Evolutionary conservation across 1,140 invertebrate genomes (phyloP), one percentile per base, ranked within the genome.

Genomic region (Popillia japonica): DNA sequence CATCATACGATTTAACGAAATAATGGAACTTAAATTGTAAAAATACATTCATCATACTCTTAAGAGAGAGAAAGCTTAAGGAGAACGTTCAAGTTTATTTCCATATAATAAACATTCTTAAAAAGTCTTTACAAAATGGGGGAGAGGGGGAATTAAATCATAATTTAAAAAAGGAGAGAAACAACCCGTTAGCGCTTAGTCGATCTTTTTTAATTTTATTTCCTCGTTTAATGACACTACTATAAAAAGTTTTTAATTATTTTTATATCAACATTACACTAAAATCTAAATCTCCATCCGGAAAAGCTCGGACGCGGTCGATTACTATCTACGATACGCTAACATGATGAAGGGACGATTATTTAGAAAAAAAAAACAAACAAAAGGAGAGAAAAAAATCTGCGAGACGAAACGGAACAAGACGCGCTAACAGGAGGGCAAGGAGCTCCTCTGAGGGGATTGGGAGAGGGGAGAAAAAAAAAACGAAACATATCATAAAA

Each of bases 1-100:
- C 27, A 4, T 34, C 27, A 34, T 2, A 34, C 27, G 4, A 34
- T n/a, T n/a, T 34, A 34, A 86, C 34, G 87, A 87, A 55, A 87
- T 88, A 79, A 80, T 85, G 17, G 48, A n/a, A 55, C 48, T n/a
- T 55, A 55, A 55, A 44, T 0, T 17, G 14, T 55, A 55, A 55
- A 55, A 55, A 55, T 55, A 55, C 48, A 55, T 55, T 17, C 48
- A 55, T 55, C 48, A 17, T 55, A 55, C 14, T 55, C 48, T 55
- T 17, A 48, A 48, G 44, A 48, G 17, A 55, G n/a, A 55, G 27
- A 80, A 84, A 81, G 7, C 85, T 89, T 72, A 86, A 89, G 84
- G 84, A 84, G 40, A 87, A 83, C 75, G 90, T 2, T 85, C 14
- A 72, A 72, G 68, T 72, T 72, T 72, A 72, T 40, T 27, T 34